These are phyloP conservation scores for Phoenicopterus ruber DNA, from an alignment of 2,113 vertebrate genomes.

Conservation along the genomic window DNA sequence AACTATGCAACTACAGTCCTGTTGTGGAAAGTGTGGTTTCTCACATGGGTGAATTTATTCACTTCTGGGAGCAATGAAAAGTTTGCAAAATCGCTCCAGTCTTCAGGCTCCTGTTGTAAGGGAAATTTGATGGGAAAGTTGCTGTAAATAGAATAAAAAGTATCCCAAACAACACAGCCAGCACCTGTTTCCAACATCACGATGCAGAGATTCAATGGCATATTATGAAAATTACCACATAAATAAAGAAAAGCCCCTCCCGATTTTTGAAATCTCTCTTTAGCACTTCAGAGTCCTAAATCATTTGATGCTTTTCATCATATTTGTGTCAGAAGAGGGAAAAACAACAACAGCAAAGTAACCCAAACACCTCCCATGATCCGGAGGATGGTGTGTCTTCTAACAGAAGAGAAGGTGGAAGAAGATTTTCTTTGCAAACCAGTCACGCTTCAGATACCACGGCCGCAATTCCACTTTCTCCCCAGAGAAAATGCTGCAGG, in stretches of 20 bases:
- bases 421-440: background rate
- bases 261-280: background rate
- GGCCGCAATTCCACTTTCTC: background rate
- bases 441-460: background rate
- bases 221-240: background rate
- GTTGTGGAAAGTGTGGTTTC: slow-evolving; percentile 80
- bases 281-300: background rate
- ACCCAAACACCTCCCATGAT: accelerated
- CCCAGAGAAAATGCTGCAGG: background rate
- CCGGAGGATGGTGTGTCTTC: background rate
- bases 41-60: slow-evolving; percentile 82
- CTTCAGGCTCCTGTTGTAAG: slow-evolving; percentile 73
- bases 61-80: slow-evolving; percentile 79
- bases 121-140: background rate
- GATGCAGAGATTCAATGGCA: background rate
- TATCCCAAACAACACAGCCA: background rate
- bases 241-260: background rate
- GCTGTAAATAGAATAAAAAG: background rate
- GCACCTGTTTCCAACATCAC: background rate
- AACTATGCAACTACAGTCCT: slow-evolving; percentile 79
- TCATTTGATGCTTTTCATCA: background rate
- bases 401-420: background rate
- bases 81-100: slow-evolving; percentile 75
- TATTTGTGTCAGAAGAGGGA: background rate
- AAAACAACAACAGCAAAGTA: background rate